Evolutionary conservation across 2,888 invertebrate species (phyloP).

Genomic region (Agonopterix arenella): DNA sequence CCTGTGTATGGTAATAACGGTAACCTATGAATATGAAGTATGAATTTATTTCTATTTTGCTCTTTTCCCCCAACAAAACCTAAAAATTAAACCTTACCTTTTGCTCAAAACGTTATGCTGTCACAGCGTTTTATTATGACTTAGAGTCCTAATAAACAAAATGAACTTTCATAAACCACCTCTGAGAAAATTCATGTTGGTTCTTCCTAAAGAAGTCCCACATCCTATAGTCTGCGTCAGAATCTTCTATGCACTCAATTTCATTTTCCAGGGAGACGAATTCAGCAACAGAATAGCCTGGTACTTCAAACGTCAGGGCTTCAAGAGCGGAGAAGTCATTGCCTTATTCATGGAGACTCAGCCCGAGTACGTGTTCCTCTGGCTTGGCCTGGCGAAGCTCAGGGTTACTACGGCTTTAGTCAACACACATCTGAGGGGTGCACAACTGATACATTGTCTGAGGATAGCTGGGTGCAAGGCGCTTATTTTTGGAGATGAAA

Average conservation of each 20-base stretch:
- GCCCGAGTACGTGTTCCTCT: slow-evolving; percentile 90
- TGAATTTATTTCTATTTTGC: too few species aligned
- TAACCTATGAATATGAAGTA: too few species aligned
- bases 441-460: slow-evolving; percentile 88
- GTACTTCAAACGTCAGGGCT: slow-evolving; percentile 73
- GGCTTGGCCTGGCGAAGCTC: slow-evolving; percentile 94
- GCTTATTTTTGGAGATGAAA: slow-evolving; percentile 84
- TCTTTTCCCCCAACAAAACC: too few species aligned
- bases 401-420: slow-evolving; percentile 90
- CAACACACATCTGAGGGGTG: slow-evolving; percentile 89
- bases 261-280: slow-evolving; percentile 68
- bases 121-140: too few species aligned
- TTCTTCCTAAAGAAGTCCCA: too few species aligned
- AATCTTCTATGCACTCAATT: background rate
- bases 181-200: too few species aligned
- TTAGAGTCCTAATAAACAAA: too few species aligned
- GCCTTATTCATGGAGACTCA: slow-evolving; percentile 93
- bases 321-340: slow-evolving; percentile 86
- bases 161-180: too few species aligned
- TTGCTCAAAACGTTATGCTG: too few species aligned
- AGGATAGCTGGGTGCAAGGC: slow-evolving; percentile 86
- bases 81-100: too few species aligned
- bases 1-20: too few species aligned
- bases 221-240: too few species aligned
- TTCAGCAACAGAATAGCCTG: slow-evolving; percentile 76